Evolutionary conservation across 2,888 invertebrate species (phyloP), one percentile per base, ranked within the genome.

Genomic region (Xestia c-nigrum): DNA sequence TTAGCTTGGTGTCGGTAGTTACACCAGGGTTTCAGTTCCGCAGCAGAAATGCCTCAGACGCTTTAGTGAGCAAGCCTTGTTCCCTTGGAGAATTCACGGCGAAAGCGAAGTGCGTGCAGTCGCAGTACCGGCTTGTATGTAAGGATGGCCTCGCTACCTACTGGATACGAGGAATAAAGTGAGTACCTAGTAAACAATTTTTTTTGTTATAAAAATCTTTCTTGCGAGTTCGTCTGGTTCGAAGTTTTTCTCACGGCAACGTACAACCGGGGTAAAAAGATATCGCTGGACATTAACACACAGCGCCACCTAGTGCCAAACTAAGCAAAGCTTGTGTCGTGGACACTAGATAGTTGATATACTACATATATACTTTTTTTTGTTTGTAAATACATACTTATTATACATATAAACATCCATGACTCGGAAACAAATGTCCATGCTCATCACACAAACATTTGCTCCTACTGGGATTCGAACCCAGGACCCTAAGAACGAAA

Each of bases 121-220:
- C 89, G 3, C 87, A 92, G 31, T 81, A 87, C 3, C 84, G 80
- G 3, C 88, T 96, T 19, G 79, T 88, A 7, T 96, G 96, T 81
- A 87, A 81, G 38, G 88, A 91, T 67, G 96, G 96, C 0, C 87
- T 96, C 10, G 85, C 92, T 3, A 88, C 80, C 14, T 87, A 91
- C 67, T 95, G 95, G 95, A 88, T 92, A 52, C 89, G 85, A 52
- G 92, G 90, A 24, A 84, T 89, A 50, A 93, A 93, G 96, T 96
- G 85, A 89, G 93, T 64, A 12, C 21, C 38, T 1, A 31, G 31
- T 31, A 14, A 59, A 3, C 3, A 1, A 19, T 61, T 61, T 38
- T 38, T 61, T 38, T 19, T 16, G 24, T 55, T 55, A 19, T 21
- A 9, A 19, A 55, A 57, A 12, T 14, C 14, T 14, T 6, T 6